Conservation (phyloP, 2,113 vertebrate species). For the Ovis canadensis region DNA sequence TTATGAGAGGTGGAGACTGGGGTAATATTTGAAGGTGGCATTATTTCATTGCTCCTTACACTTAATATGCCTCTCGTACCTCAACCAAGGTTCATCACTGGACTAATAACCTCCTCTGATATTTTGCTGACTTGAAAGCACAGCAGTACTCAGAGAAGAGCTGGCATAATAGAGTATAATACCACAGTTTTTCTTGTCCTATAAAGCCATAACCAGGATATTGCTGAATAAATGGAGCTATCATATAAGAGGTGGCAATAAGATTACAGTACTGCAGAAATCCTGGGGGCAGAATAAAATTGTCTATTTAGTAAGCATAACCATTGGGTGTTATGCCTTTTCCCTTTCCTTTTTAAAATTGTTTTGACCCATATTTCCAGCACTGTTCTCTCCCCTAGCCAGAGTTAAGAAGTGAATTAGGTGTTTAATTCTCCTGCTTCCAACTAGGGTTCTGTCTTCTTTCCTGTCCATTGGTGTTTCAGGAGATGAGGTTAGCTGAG, state of each 20-base stretch:
- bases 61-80: background rate
- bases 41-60: background rate
- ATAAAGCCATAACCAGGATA: conserved; percentile 40
- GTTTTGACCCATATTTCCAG: conserved; percentile 34
- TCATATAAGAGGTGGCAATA: conserved; percentile 54
- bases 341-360: conserved; percentile 24
- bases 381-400: background rate
- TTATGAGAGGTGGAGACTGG: background rate
- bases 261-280: conserved; percentile 37
- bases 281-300: conserved; percentile 60
- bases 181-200: conserved; percentile 36
- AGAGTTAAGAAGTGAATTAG: background rate
- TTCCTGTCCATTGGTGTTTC: background rate
- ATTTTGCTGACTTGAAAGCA: background rate
- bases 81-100: background rate
- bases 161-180: background rate
- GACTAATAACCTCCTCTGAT: background rate
- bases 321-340: background rate
- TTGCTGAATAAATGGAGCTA: conserved; percentile 62
- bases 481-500: background rate
- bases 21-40: background rate
- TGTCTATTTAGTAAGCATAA: conserved; percentile 35
- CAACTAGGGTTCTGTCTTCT: background rate
- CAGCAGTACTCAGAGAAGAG: background rate
- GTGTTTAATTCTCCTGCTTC: conserved; percentile 7